phyloP scores from a whole-genome alignment of 1,140 invertebrate genomes.

The Trissolcus basalis region DNA sequence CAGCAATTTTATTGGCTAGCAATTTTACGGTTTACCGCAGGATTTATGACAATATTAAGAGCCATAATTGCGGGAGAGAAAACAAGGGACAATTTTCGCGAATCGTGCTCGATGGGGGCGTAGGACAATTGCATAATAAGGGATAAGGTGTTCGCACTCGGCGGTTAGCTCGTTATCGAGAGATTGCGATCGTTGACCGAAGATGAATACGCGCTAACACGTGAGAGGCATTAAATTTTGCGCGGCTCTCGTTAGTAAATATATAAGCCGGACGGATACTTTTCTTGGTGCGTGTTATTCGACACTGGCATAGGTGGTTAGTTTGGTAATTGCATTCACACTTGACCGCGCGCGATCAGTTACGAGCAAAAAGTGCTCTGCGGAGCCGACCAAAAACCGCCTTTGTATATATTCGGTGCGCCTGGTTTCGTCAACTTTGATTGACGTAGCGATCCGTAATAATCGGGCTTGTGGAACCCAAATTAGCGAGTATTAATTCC shows the following conservation, averaged over 20 bases:
- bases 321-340: slow-evolving; percentile 73
- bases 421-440: slow-evolving; percentile 51
- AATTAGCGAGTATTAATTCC: slow-evolving; percentile 51
- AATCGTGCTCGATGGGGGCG: neutral
- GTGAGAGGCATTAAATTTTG: slow-evolving; percentile 60
- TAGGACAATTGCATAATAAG: slow-evolving; percentile 39
- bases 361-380: slow-evolving; percentile 45
- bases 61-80: too few species aligned
- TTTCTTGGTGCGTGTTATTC: slow-evolving; percentile 71
- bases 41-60: too few species aligned
- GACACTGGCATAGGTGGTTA: slow-evolving; percentile 71
- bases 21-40: too few species aligned
- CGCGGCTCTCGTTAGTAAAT: slow-evolving; percentile 67
- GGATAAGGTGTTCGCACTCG: slow-evolving; percentile 70
- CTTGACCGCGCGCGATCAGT: slow-evolving; percentile 66
- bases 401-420: slow-evolving; percentile 35
- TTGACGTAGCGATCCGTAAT: slow-evolving; percentile 48
- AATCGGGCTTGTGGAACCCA: slow-evolving; percentile 38
- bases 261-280: slow-evolving; percentile 48
- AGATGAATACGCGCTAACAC: slow-evolving; percentile 72
- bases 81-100: neutral
- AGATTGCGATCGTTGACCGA: slow-evolving; percentile 74
- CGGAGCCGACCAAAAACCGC: slow-evolving; percentile 5
- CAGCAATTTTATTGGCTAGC: too few species aligned
- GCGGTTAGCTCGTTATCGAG: slow-evolving; percentile 71